A percentile compares a stretch with the other conserved stretches of the same genome.
phyloP scores from a whole-genome alignment of 2,888 invertebrate genomes.

The Phaonia tiefii region DNA sequence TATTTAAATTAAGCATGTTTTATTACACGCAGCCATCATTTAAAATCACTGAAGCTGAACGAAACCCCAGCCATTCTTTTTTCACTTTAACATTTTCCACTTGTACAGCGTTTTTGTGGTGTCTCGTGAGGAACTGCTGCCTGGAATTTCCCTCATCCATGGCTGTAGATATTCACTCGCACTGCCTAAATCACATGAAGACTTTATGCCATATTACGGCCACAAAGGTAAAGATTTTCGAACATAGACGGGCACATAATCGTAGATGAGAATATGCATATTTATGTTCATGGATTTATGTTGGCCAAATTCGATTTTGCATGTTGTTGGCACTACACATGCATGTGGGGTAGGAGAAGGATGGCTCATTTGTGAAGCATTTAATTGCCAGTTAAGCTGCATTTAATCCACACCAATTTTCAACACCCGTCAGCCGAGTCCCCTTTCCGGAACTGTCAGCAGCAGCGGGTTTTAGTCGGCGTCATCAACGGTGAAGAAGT shows the following conservation, averaged over 20 bases:
- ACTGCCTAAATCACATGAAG: not conserved
- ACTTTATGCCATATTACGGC: not conserved
- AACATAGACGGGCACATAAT: not conserved
- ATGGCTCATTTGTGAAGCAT: constrained; percentile 66
- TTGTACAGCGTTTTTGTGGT: constrained; percentile 9
- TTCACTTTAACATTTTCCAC: constrained; percentile 12
- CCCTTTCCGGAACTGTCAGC: constrained; percentile 56
- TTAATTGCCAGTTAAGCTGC: constrained; percentile 67
- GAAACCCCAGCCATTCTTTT: constrained; percentile 64
- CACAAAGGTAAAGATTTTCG: no score
- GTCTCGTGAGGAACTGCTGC: not conserved
- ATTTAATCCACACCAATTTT: constrained; percentile 63
- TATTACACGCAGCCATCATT: constrained; percentile 68
- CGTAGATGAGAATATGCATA: not conserved
- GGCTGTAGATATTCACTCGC: not conserved
- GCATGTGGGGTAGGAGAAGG: constrained; percentile 29
- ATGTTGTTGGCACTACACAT: constrained; percentile 1
- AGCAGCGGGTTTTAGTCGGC: constrained; percentile 32
- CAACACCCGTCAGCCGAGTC: constrained; percentile 46
- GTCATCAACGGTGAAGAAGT: constrained; percentile 51
- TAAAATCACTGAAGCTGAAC: constrained; percentile 66
- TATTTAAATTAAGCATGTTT: constrained; percentile 66
- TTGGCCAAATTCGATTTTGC: constrained; percentile 59
- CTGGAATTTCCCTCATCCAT: constrained; percentile 8
- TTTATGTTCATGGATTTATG: constrained; percentile 55